phyloP scores from a whole-genome alignment of 2,888 invertebrate genomes.

The Drosophila quinaria region DNA sequence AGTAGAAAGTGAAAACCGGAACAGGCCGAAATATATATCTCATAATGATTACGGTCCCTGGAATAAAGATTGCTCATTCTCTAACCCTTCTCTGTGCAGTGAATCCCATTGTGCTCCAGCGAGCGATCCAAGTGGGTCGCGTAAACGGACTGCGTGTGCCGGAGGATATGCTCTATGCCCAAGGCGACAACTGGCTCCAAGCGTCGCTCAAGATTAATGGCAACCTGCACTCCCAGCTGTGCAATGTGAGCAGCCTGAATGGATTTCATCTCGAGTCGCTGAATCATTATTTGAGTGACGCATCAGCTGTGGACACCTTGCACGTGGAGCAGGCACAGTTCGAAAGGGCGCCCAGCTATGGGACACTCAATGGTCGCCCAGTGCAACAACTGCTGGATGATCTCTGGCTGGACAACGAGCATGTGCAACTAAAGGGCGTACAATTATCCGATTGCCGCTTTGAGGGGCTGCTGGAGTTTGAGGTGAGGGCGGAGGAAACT shows the following conservation, averaged over 20 bases:
- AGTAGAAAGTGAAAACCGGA: too few species aligned
- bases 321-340: slow-evolving; percentile 86
- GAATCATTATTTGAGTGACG: slow-evolving; percentile 58
- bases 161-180: slow-evolving; percentile 85
- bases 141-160: slow-evolving; percentile 85
- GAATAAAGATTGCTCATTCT: neutral
- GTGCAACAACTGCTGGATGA: slow-evolving; percentile 82
- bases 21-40: too few species aligned
- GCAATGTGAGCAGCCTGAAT: slow-evolving; percentile 72
- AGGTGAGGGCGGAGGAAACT: slow-evolving; percentile 55
- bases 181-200: slow-evolving; percentile 67
- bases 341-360: slow-evolving; percentile 84
- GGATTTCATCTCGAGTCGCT: slow-evolving; percentile 65
- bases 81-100: slow-evolving; percentile 53
- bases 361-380: slow-evolving; percentile 84
- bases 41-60: too few species aligned
- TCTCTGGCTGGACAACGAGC: slow-evolving; percentile 86
- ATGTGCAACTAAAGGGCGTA: slow-evolving; percentile 66
- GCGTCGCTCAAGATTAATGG: slow-evolving; percentile 58
- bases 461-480: slow-evolving; percentile 77
- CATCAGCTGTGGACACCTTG: slow-evolving; percentile 50
- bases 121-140: slow-evolving; percentile 73
- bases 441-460: slow-evolving; percentile 69
- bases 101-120: slow-evolving; percentile 75
- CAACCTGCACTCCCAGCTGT: slow-evolving; percentile 38